Evolutionary conservation across 2,797 vertebrate species (phyloP).

Genomic region (Poecilia picta): DNA sequence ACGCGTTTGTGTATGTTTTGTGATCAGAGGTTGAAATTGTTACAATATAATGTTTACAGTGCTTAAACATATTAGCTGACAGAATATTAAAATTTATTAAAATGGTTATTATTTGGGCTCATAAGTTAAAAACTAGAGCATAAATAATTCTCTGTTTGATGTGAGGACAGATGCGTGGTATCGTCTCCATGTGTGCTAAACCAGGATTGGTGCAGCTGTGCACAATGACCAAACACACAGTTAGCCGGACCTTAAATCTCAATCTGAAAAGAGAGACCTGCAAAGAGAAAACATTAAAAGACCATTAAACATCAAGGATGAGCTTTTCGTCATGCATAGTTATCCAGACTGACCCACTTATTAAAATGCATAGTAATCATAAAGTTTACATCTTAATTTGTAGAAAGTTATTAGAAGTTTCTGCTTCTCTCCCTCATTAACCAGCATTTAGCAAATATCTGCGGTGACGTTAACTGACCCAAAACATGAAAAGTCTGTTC

Average conservation of each 20-base stretch:
- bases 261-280: not conserved
- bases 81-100: not conserved
- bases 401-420: not conserved
- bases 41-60: not conserved
- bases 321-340: not conserved
- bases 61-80: not conserved
- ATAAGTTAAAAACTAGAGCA: not conserved
- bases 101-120: not conserved
- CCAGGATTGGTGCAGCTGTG: not conserved
- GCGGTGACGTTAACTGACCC: not conserved
- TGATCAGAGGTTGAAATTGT: too few relatives aligned
- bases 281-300: not conserved
- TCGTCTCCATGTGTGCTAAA: not conserved
- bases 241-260: not conserved
- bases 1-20: too few relatives aligned
- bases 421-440: not conserved
- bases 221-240: too few relatives aligned
- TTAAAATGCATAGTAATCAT: not conserved
- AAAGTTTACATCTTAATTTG: not conserved
- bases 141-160: not conserved
- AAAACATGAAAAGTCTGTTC: not conserved
- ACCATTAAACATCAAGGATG: not conserved
- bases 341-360: not conserved
- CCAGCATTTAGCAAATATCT: not conserved
- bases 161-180: not conserved